Base-by-base conservation (phyloP, 2,888 invertebrate species). In the Lapara coniferarum region DNA sequence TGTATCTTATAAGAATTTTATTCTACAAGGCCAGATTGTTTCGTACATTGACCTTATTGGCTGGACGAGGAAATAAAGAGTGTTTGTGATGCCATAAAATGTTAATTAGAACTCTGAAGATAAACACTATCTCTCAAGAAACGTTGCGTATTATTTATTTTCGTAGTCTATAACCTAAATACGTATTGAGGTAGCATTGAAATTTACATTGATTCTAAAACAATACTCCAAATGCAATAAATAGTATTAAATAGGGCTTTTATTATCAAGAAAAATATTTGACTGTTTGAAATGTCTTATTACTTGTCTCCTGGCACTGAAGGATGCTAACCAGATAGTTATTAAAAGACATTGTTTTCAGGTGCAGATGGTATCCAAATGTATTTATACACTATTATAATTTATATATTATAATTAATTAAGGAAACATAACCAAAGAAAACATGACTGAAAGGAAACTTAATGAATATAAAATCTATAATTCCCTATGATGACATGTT, bases 101-200 rank as follows among this genome's bases (percentile, higher is more conserved):
- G 25, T 63, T 19, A 63, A 49, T 63, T 63, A 63, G 59, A 63
- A 63, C 46, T 46, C 25, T 19, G 13, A 49, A 63, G 63, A 63
- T 63, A 63, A 63, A 63, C 16, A 19, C 19, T 63, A 49, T 16
- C 49, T 1, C 10, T 46, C 46, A 63, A 63, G 63, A 49, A 63
- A 63, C 19, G 49, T 63, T 49, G 19, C 19, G 63, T 63, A 25
- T 63, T 63, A 59, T 63, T 49, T 49, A 63, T 46, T 16, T 63
- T 19, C 19, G 19, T 63, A 49, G 49, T 63, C 63, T 49, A 1
- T 63, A 63, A 63, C 63, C 63, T 63, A 63, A 46, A 63, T 63
- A 12, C 7, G 7, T 63, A 49, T 63, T 49, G 19, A 19, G 49
- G 63, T 63, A 19, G 46, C 46, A 49, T 63, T 19, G 19, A 19